Evolutionary conservation across 2,888 invertebrate genomes (phyloP).

Genomic region (Brassicogethes aeneus): DNA sequence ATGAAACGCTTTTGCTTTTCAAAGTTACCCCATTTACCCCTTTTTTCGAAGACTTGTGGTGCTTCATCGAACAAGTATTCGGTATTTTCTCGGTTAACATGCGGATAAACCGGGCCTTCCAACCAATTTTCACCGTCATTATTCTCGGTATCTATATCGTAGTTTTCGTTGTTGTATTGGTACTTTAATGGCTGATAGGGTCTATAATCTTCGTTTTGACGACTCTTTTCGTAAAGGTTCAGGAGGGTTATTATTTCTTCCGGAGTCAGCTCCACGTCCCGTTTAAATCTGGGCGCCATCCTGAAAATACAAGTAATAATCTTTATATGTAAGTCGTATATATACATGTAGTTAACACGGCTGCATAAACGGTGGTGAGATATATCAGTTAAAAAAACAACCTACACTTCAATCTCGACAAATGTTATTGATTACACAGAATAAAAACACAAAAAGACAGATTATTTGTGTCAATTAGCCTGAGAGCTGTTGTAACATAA

Average conservation of each 20-base stretch:
- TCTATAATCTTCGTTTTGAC: constrained; percentile 28
- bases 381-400: too few relatives aligned
- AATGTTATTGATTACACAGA: too few relatives aligned
- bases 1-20: constrained; percentile 48
- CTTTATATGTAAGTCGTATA: too few relatives aligned
- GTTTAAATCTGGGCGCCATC: constrained; percentile 43
- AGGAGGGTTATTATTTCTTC: constrained; percentile 53
- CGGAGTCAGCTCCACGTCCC: constrained; percentile 52
- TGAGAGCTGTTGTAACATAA: too few relatives aligned
- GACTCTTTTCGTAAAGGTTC: constrained; percentile 52
- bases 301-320: too few relatives aligned
- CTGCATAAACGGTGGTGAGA: too few relatives aligned
- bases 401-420: too few relatives aligned
- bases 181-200: constrained; percentile 42
- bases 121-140: constrained; percentile 50
- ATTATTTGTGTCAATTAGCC: too few relatives aligned
- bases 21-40: constrained; percentile 25
- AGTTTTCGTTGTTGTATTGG: constrained; percentile 39
- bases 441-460: too few relatives aligned
- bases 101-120: constrained; percentile 49
- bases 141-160: constrained; percentile 45
- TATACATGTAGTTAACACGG: too few relatives aligned
- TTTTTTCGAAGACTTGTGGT: constrained; percentile 24
- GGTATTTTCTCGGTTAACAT: constrained; percentile 36
- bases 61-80: constrained; percentile 29